A percentile compares a stretch with the other conserved stretches of the same genome.
phyloP scores from a whole-genome alignment of 1,140 invertebrate genomes.

The Cydia splendana region DNA sequence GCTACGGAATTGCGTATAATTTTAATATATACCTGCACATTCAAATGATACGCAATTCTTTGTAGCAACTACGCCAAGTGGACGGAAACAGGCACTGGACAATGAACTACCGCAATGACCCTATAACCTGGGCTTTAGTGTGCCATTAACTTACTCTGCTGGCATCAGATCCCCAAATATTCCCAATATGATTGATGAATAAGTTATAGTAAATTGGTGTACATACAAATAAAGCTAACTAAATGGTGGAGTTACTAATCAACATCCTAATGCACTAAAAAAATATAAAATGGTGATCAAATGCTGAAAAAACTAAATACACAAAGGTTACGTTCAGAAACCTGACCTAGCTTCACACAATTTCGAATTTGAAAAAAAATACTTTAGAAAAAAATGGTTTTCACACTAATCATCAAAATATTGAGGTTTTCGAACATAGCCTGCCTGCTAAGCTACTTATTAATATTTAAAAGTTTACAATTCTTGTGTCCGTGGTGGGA shows the following conservation, averaged over 20 bases:
- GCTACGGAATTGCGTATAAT: no score
- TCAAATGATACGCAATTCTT: no score
- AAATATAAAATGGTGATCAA: slow-evolving; percentile 36
- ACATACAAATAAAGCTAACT: slow-evolving; percentile 32
- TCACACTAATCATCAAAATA: slow-evolving; percentile 36
- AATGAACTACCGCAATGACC: no score
- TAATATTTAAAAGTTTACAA: slow-evolving; percentile 69
- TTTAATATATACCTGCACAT: no score
- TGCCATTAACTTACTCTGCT: neutral
- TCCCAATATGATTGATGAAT: neutral
- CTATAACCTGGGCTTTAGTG: no score
- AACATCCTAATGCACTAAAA: slow-evolving; percentile 22
- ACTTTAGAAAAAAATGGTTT: slow-evolving; percentile 31
- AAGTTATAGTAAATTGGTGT: slow-evolving; percentile 28
- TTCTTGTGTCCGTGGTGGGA: slow-evolving; percentile 57
- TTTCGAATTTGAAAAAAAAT: slow-evolving; percentile 51
- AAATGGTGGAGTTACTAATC: slow-evolving; percentile 14
- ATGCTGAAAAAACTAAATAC: slow-evolving; percentile 50
- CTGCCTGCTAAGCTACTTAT: slow-evolving; percentile 67
- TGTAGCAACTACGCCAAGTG: no score
- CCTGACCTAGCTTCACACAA: slow-evolving; percentile 53
- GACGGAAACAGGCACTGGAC: no score
- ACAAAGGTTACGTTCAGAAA: slow-evolving; percentile 76
- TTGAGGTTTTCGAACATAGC: slow-evolving; percentile 77
- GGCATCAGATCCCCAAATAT: slow-evolving; percentile 1